A percentile compares a stretch with the other conserved stretches of the same genome.
Conservation (phyloP, 2,888 invertebrate genomes). For the Microctonus aethiopoides region DNA sequence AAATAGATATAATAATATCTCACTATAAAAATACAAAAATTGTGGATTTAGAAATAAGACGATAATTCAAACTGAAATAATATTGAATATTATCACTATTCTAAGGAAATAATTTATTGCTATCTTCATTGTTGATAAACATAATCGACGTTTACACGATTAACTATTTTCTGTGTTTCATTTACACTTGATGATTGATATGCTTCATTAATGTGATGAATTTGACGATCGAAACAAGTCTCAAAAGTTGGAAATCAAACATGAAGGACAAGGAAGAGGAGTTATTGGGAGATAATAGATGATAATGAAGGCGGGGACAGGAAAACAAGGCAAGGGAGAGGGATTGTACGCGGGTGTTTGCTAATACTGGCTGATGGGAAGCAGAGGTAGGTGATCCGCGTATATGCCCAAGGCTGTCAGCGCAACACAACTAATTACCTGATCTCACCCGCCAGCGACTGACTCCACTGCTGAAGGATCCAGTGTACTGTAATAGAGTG, state of each 20-base stretch:
- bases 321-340: conserved; percentile 32
- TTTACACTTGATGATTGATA: neutral
- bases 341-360: conserved; percentile 21
- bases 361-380: conserved; percentile 40
- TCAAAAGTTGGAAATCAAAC: neutral
- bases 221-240: conserved; percentile 9
- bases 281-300: neutral
- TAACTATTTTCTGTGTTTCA: neutral
- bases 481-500: conserved; percentile 31
- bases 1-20: conserved; percentile 24
- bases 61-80: conserved; percentile 13
- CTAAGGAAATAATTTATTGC: neutral
- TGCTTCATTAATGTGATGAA: conserved; percentile 9
- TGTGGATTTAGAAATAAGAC: conserved; percentile 50
- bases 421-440: conserved; percentile 64
- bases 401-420: conserved; percentile 53
- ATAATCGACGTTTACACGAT: neutral
- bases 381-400: conserved; percentile 33
- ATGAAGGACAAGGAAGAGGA: neutral
- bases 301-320: neutral
- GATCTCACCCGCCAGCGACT: conserved; percentile 56
- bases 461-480: conserved; percentile 55
- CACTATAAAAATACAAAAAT: conserved; percentile 36
- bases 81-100: neutral
- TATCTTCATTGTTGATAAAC: neutral